Evolutionary conservation across 2,888 invertebrate species (phyloP).

Genomic region (Troilus luridus): DNA sequence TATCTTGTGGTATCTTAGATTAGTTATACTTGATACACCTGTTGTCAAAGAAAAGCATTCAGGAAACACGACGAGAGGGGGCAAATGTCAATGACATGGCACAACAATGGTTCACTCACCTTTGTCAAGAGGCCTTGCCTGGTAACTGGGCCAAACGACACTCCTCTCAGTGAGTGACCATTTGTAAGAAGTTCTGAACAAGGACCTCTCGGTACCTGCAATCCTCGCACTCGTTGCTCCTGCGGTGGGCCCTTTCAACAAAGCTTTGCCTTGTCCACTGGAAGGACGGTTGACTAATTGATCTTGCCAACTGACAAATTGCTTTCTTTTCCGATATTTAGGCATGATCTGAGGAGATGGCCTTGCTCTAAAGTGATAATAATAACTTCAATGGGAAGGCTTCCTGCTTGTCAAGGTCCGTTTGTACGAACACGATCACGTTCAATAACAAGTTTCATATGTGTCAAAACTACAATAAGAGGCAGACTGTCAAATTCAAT

Average conservation of each 20-base stretch:
- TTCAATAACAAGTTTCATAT: background rate
- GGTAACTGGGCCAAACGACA: slow-evolving; percentile 21
- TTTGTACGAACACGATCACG: background rate
- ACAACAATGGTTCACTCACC: slow-evolving; percentile 40
- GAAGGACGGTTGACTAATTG: slow-evolving; percentile 37
- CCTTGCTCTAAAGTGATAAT: slow-evolving; percentile 12
- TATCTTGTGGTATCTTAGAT: background rate
- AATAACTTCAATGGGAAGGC: background rate
- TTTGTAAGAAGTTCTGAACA: background rate
- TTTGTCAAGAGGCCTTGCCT: background rate
- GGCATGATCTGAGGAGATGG: background rate
- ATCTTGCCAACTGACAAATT: background rate
- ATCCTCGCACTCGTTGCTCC: background rate
- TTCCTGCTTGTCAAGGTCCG: background rate
- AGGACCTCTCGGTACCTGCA: background rate
- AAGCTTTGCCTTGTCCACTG: background rate
- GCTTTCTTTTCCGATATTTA: slow-evolving; percentile 9
- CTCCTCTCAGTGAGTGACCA: background rate
- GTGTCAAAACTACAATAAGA: background rate
- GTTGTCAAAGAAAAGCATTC: background rate
- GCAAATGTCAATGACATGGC: slow-evolving; percentile 37
- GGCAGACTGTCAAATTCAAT: background rate
- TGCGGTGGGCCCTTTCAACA: background rate
- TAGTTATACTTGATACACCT: background rate
- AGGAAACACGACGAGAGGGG: background rate